These are phyloP conservation scores for Halcyon senegalensis DNA, from an alignment of 2,113 vertebrate genomes.

Conservation along the genomic window DNA sequence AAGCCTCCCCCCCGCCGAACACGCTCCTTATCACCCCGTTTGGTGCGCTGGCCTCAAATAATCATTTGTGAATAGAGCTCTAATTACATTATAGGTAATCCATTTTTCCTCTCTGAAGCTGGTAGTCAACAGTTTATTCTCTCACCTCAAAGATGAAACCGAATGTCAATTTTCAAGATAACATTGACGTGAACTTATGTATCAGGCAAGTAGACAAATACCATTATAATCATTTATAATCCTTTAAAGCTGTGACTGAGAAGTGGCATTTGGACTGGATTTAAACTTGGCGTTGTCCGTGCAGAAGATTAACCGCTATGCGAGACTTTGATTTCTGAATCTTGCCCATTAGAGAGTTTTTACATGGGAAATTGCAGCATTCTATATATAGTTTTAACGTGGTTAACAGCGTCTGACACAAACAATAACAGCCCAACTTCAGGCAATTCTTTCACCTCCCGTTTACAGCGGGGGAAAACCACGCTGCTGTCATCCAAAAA, in stretches of 20 bases:
- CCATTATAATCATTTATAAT: conserved; percentile 77
- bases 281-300: conserved; percentile 81
- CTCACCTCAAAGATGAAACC: conserved; percentile 80
- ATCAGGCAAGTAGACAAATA: conserved; percentile 76
- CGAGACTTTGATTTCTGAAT: conserved; percentile 64
- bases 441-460: conserved; percentile 70
- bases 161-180: conserved; percentile 74
- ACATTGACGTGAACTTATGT: conserved; percentile 73
- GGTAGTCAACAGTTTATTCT: conserved; percentile 74
- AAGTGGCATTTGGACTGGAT: conserved; percentile 82
- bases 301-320: conserved; percentile 70
- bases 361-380: conserved; percentile 76
- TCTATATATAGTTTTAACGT: conserved; percentile 70
- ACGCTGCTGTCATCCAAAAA: conserved; percentile 22
- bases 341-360: conserved; percentile 76
- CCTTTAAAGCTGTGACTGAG: conserved; percentile 83
- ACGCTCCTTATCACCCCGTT: not conserved
- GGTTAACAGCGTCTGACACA: conserved; percentile 73
- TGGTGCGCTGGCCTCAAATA: conserved; percentile 26
- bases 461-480: conserved; percentile 65
- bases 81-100: conserved; percentile 67
- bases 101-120: conserved; percentile 70
- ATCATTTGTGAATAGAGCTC: conserved; percentile 49
- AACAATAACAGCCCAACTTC: conserved; percentile 73
- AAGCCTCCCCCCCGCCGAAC: not conserved